These are phyloP conservation scores for Dicycla oo DNA, from an alignment of 2,888 invertebrate species.

Conservation along the genomic window DNA sequence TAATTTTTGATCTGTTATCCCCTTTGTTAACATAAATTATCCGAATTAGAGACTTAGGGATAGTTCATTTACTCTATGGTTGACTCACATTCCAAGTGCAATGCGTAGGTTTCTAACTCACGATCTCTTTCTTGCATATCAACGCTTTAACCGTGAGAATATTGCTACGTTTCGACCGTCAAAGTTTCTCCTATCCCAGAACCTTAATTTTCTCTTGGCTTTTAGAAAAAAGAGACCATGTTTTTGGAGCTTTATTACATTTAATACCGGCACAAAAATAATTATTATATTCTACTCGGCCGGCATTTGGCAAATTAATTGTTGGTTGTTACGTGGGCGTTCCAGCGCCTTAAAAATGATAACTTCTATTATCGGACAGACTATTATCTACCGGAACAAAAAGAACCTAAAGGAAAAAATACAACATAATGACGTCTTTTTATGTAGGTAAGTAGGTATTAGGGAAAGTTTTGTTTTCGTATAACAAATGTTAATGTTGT, in stretches of 20 bases:
- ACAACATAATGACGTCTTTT: not conserved
- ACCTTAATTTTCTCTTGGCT: not conserved
- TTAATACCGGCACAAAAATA: not conserved
- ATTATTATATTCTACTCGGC: too few relatives aligned
- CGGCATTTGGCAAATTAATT: not conserved
- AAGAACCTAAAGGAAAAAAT: slow-evolving; percentile 15
- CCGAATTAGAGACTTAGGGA: too few relatives aligned
- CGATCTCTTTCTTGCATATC: not conserved
- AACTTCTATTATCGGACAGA: slow-evolving; percentile 3
- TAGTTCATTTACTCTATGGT: not conserved
- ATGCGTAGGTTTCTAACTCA: not conserved
- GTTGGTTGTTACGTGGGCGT: not conserved
- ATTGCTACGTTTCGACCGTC: not conserved
- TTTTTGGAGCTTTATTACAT: not conserved
- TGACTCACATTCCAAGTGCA: not conserved
- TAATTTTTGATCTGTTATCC: too few relatives aligned
- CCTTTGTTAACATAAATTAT: too few relatives aligned
- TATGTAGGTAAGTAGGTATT: not conserved
- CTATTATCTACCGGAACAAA: slow-evolving; percentile 19
- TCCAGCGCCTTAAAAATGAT: not conserved
- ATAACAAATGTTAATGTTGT: too few relatives aligned
- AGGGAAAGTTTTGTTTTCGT: too few relatives aligned
- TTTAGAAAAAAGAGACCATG: too few relatives aligned
- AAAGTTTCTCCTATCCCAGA: too few relatives aligned
- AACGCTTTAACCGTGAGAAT: not conserved